Evolutionary conservation across 64 coral and sea anemone species (phyloP), one percentile per base, ranked within the genome.

Genomic region (Actinia equina): DNA sequence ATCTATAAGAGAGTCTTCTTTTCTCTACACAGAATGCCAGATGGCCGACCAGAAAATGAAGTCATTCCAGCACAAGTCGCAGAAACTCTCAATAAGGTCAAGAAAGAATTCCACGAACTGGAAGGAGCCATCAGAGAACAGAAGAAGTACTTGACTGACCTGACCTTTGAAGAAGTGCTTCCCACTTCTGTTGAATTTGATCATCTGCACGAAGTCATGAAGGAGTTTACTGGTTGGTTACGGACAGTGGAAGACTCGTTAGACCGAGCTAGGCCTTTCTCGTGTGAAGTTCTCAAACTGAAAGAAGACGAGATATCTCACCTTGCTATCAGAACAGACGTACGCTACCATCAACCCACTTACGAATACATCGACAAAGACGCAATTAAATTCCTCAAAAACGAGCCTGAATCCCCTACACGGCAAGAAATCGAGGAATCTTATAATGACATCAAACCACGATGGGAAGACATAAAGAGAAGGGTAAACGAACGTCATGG

Each of bases 241-340:
- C 69, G 83, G 17, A 92, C 81, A 11, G 92, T 87, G 1, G 94
- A 96, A 79, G 88, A 96, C 16, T 77, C 88, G 56, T 78, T 92
- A 17, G 44, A 80, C 1, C 88, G 91, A 77, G 84, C 82, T 55
- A 20, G 79, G 22, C 91, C 85, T 49, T 59, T 87, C 25, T 93
- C 88, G 53, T 65, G 87, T 79, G 94, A 96, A 49, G 42, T 96
- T 20, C 70, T 92, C 49, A 82, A 86, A 27, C 88, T 96, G 22
- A 89, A 88, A n/a, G 94, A 95, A 11, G 89, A 95, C 17, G 89
- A 95, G 59, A 95, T 95, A 3, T 89, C 94, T 0, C 77, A 83
- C 52, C 86, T 86, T 76, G 94, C 88, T 11, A 89, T 90, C 54
- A 93, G 88, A 69, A 71, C 86, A 43, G 94, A 96, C 65, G 79